Base-by-base conservation (phyloP, 2,888 invertebrate species). In the Perithous albicinctus region DNA sequence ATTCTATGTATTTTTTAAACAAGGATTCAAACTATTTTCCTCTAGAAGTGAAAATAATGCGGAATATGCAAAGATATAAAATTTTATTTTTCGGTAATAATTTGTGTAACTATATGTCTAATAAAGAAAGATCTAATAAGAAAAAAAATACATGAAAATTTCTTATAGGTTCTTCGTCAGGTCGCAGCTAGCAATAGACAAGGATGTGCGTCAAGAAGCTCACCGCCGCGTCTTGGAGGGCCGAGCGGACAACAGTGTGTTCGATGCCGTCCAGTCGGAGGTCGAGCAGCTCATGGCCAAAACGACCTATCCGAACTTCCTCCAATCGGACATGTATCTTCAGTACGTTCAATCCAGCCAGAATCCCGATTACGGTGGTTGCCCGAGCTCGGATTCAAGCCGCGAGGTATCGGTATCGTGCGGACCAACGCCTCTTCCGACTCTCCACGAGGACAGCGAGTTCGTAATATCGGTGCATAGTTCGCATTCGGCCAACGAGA, bases 301-400 rank as follows among this genome's bases (percentile, higher is more conserved):
- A 92, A 96, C 97, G 80, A 97, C 97, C 83, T 99, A 99, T 94
- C 97, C 97, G 78, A 96, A 97, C 93, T 99, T 99, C 94, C 95
- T 99, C 85, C 96, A 96, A 88, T 98, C 98, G 88, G 98, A 98
- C 90, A 95, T 97, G 93, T 99, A 98, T 94, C 96, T 98, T 90
- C 95, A 96, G 91, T 96, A 97, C 93, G 96, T 97, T 93, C 95
- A 96, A 94, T 94, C 96, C 93, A 93, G 95, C 94, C 94, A 95
- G 93, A 86, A 93, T 88, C 89, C 90, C 20, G 91, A 88, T 79
- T 89, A 89, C 66, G 91, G 89, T 64, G 92, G 90, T 66, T 90
- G 90, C 79, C 88, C 91, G 41, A 91, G 91, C 80, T 92, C 92
- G 72, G 88, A 90, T 56, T 90, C 92, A 69, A 91, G 91, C 78